Evolutionary conservation across 2,888 invertebrate genomes (phyloP).

Genomic region (Eurois occulta): DNA sequence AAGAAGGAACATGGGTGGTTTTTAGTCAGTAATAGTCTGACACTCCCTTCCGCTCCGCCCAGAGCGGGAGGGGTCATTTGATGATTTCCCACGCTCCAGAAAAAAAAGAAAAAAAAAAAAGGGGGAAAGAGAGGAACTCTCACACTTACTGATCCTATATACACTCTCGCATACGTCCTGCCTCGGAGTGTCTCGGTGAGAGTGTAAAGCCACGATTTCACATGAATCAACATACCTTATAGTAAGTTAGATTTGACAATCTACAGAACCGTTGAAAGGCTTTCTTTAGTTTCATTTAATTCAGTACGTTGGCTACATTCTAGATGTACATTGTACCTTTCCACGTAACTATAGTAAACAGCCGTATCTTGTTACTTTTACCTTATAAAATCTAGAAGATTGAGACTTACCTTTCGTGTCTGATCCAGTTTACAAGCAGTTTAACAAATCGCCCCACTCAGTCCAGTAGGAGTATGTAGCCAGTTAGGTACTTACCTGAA

Average conservation of each 20-base stretch:
- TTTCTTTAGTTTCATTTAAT: not conserved
- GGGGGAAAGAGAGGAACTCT: no score
- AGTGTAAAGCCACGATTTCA: no score
- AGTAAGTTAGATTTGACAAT: not conserved
- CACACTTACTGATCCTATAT: no score
- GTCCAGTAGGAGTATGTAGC: slow-evolving; percentile 6
- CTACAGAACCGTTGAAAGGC: not conserved
- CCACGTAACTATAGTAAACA: not conserved
- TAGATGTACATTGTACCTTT: not conserved
- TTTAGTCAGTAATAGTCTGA: no score
- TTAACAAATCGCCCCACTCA: slow-evolving; percentile 40
- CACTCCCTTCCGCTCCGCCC: no score
- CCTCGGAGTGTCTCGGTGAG: no score
- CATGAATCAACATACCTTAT: not conserved
- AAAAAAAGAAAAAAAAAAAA: no score
- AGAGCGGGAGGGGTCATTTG: no score
- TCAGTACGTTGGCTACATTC: not conserved
- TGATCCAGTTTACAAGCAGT: not conserved
- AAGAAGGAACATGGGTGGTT: no score
- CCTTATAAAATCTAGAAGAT: slow-evolving; percentile 26
- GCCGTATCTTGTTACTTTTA: not conserved
- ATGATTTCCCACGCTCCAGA: no score
- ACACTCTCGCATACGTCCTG: no score
- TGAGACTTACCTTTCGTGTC: slow-evolving; percentile 52
- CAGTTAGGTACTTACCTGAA: slow-evolving; percentile 65